phyloP scores from a whole-genome alignment of 1,140 invertebrate genomes.

The Lasaia peninsularis region DNA sequence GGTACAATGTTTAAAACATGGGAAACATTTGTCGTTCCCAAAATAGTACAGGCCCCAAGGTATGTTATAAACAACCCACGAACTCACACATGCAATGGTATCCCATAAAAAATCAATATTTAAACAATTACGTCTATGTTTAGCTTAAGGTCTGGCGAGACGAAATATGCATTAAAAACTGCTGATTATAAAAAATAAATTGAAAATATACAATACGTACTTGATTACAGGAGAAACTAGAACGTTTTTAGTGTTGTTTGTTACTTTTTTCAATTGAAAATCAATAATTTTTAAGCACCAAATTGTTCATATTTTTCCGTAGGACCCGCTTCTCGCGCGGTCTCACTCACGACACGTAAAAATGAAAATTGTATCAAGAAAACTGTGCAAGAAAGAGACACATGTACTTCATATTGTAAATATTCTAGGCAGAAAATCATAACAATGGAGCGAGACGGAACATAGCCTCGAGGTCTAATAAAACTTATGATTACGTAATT shows the following conservation, averaged over 20 bases:
- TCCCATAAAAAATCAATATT: slow-evolving; percentile 65
- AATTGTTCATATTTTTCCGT: slow-evolving; percentile 73
- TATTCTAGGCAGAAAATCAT: slow-evolving; percentile 61
- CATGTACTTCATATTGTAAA: slow-evolving; percentile 62
- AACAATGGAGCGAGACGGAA: slow-evolving; percentile 59
- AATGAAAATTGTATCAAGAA: slow-evolving; percentile 68
- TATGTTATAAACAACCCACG: slow-evolving; percentile 60
- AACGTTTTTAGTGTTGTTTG: slow-evolving; percentile 56
- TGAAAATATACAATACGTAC: slow-evolving; percentile 9
- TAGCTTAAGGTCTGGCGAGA: slow-evolving; percentile 26
- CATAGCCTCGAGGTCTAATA: slow-evolving; percentile 36
- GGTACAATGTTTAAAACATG: slow-evolving; percentile 42
- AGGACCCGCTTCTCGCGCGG: slow-evolving; percentile 44
- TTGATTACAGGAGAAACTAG: slow-evolving; percentile 45
- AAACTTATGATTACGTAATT: slow-evolving; percentile 56
- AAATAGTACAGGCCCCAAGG: slow-evolving; percentile 41
- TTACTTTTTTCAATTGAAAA: slow-evolving; percentile 65
- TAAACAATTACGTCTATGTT: slow-evolving; percentile 53
- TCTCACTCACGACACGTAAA: slow-evolving; percentile 60
- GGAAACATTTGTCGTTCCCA: slow-evolving; percentile 60
- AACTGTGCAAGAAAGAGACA: slow-evolving; percentile 58
- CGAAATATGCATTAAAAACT: slow-evolving; percentile 27
- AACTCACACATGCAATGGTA: slow-evolving; percentile 42
- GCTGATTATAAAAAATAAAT: slow-evolving; percentile 17
- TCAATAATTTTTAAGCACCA: slow-evolving; percentile 73